Percentiles rank a stretch among this genome's conserved stretches.
Evolutionary conservation across 1,140 invertebrate genomes (phyloP).

Genomic region (Andricus grossulariae): DNA sequence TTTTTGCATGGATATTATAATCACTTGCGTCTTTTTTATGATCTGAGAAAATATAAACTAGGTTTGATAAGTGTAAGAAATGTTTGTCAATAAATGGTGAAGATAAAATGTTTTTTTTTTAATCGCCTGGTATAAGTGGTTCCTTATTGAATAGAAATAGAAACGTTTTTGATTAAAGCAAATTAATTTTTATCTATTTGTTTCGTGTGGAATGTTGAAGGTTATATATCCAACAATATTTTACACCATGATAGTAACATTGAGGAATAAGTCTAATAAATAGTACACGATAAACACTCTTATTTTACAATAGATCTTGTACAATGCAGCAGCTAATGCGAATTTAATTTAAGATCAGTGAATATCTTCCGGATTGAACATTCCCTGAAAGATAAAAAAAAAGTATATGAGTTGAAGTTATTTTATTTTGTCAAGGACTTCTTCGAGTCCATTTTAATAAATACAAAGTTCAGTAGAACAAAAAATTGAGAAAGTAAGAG

Average conservation of each 20-base stretch:
- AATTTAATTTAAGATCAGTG: conserved; percentile 57
- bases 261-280: conserved; percentile 47
- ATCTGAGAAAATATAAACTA: too few relatives aligned
- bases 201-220: conserved; percentile 39
- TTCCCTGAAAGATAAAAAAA: conserved; percentile 81
- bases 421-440: too few relatives aligned
- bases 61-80: background rate
- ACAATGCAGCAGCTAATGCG: conserved; percentile 18
- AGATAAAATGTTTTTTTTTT: background rate
- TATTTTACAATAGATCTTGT: conserved; percentile 42
- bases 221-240: conserved; percentile 43
- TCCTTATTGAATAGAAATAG: background rate
- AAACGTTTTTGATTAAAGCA: conserved; percentile 17
- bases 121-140: background rate
- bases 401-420: conserved; percentile 24
- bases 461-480: background rate
- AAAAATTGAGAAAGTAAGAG: too few relatives aligned
- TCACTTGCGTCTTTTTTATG: too few relatives aligned
- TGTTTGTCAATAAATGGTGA: conserved; percentile 4
- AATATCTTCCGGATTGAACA: conserved; percentile 91
- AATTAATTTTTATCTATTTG: background rate
- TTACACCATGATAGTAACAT: conserved; percentile 42
- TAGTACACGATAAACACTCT: conserved; percentile 36
- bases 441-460: too few relatives aligned
- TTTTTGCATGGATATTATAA: too few relatives aligned